These are phyloP conservation scores for Achatina immaculata DNA, from an alignment of 1,140 invertebrate genomes.

Conservation along the genomic window DNA sequence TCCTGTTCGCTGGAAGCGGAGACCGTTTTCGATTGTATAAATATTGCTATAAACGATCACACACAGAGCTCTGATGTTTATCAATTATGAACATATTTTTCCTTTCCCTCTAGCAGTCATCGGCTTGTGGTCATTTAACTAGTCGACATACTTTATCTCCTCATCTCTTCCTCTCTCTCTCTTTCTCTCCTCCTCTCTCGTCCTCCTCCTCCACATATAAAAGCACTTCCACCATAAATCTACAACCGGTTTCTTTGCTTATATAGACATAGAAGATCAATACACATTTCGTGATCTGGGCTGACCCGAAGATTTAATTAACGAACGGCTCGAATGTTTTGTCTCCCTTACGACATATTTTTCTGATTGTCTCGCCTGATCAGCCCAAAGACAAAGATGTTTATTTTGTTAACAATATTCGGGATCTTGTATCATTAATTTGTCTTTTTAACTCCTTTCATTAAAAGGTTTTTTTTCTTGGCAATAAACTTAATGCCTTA, in stretches of 20 bases:
- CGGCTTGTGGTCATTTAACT: background rate
- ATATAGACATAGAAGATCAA: background rate
- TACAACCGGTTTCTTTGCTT: background rate
- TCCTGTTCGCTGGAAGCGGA: background rate
- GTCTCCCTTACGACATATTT: no score
- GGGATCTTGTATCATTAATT: no score
- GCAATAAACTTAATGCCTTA: no score
- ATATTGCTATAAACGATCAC: background rate
- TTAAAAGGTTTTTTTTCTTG: no score
- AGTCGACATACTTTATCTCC: no score
- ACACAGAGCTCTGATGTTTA: background rate
- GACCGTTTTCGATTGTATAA: background rate
- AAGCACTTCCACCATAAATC: background rate
- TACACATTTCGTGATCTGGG: slow-evolving; percentile 4
- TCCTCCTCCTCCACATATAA: no score
- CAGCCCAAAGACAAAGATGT: no score
- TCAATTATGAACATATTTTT: background rate
- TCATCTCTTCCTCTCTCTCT: no score
- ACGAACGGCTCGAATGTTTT: background rate
- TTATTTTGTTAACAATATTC: no score
- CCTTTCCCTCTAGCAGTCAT: background rate
- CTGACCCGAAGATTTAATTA: background rate
- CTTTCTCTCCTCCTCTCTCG: no score
- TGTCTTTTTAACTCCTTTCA: no score
- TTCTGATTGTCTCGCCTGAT: no score